Evolutionary conservation across 2,113 vertebrate species (phyloP).

Genomic region (Xyliphius kryptos): DNA sequence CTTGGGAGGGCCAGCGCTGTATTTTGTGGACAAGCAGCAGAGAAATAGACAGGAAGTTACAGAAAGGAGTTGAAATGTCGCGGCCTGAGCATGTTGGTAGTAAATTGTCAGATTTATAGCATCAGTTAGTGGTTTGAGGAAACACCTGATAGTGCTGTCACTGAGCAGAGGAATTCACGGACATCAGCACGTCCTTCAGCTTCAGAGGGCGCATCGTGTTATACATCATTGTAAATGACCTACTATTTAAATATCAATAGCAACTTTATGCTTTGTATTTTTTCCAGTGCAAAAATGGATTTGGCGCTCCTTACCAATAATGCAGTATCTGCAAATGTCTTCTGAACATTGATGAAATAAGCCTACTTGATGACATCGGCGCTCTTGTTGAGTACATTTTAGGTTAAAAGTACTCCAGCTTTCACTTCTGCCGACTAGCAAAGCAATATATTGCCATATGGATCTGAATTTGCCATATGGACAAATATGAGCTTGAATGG

Average conservation of each 20-base stretch:
- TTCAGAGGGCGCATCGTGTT: conserved; percentile 3
- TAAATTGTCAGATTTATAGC: conserved; percentile 81
- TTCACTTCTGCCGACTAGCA: background rate
- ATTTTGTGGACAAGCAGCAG: conserved; percentile 92
- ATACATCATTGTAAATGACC: conserved; percentile 3
- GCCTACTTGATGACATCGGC: no score
- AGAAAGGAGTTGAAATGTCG: conserved; percentile 83
- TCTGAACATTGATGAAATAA: no score
- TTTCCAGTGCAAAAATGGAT: no score
- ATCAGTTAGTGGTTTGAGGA: conserved; percentile 78
- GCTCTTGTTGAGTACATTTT: no score
- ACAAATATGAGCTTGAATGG: background rate
- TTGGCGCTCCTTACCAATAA: no score
- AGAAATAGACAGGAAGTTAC: conserved; percentile 89
- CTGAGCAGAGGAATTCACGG: conserved; percentile 46
- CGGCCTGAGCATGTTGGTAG: conserved; percentile 80
- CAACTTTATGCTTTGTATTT: no score
- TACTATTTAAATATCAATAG: background rate
- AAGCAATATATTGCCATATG: conserved; percentile 7
- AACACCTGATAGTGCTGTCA: conserved; percentile 59
- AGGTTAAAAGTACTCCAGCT: no score
- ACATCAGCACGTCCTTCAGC: conserved; percentile 11
- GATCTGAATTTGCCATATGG: conserved; percentile 5
- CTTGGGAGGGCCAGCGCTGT: conserved; percentile 96
- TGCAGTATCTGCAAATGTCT: no score